phyloP scores from a whole-genome alignment of 2,113 vertebrate species.

The Prietella phreatophila region DNA sequence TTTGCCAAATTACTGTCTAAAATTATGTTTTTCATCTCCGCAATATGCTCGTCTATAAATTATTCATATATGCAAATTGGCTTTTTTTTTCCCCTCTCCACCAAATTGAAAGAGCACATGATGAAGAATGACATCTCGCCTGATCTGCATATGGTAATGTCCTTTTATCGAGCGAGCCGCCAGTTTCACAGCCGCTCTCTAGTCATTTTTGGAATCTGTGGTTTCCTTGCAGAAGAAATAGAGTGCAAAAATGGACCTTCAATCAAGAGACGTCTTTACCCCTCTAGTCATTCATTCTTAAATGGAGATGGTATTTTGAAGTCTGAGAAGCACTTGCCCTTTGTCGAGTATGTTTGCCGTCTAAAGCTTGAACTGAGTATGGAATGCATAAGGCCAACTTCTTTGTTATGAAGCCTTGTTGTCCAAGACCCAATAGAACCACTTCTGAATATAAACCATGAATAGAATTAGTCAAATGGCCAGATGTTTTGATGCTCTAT shows the following conservation, averaged over 20 bases:
- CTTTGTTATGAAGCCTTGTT: background rate
- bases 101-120: conserved; percentile 38
- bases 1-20: background rate
- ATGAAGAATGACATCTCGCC: conserved; percentile 17
- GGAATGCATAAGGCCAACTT: conserved; percentile 15
- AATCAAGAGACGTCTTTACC: background rate
- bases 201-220: background rate
- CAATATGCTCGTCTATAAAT: conserved; percentile 47
- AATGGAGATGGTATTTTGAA: background rate
- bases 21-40: conserved; percentile 38
- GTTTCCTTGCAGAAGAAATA: background rate
- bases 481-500: background rate
- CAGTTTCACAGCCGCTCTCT: too few species aligned
- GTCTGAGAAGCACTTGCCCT: background rate
- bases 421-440: background rate
- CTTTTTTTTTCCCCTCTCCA: background rate
- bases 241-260: background rate
- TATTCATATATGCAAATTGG: conserved; percentile 58
- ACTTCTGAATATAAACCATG: background rate
- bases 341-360: background rate
- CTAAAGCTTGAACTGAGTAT: background rate
- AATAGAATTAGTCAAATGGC: background rate
- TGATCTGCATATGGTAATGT: conserved; percentile 39
- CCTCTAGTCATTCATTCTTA: background rate
- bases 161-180: background rate